Percentiles rank a stretch among this genome's conserved stretches.
These are phyloP conservation scores for Lithophane semibrunnea DNA, from an alignment of 2,888 invertebrate species.

Conservation along the genomic window DNA sequence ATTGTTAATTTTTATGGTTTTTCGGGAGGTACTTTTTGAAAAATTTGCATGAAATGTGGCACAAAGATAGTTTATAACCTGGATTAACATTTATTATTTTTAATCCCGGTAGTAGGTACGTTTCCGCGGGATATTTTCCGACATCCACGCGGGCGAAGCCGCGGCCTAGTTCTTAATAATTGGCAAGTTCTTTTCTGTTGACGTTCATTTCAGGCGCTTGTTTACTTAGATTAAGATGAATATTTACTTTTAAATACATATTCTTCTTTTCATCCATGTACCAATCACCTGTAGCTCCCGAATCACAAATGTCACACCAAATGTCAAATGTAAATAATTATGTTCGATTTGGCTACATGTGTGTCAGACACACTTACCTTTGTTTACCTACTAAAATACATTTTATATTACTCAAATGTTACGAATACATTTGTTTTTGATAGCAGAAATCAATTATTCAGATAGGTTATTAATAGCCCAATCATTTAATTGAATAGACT, in stretches of 20 bases:
- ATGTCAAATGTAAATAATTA: constrained; percentile 25
- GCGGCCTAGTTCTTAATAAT: background rate
- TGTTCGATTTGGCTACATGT: constrained; percentile 13
- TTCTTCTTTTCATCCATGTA: background rate
- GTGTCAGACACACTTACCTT: background rate
- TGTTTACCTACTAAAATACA: background rate
- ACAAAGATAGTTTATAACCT: no score
- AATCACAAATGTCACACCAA: constrained; percentile 18
- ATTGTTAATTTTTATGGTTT: background rate
- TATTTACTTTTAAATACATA: background rate
- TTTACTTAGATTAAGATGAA: background rate
- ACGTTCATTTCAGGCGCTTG: background rate
- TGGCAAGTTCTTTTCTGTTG: background rate
- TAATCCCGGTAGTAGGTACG: background rate
- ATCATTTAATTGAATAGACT: constrained; percentile 28
- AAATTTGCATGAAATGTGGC: no score
- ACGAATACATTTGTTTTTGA: constrained; percentile 11
- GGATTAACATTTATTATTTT: background rate
- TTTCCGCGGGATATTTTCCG: background rate
- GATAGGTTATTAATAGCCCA: constrained; percentile 27
- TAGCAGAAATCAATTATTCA: constrained; percentile 27
- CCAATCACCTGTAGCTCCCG: background rate
- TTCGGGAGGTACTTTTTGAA: no score
- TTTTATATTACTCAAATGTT: constrained; percentile 16
- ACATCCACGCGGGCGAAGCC: background rate